Percentiles rank a stretch among this genome's conserved stretches.
phyloP scores from a whole-genome alignment of 2,113 vertebrate genomes.

The Leptobrachium ailaonicum region DNA sequence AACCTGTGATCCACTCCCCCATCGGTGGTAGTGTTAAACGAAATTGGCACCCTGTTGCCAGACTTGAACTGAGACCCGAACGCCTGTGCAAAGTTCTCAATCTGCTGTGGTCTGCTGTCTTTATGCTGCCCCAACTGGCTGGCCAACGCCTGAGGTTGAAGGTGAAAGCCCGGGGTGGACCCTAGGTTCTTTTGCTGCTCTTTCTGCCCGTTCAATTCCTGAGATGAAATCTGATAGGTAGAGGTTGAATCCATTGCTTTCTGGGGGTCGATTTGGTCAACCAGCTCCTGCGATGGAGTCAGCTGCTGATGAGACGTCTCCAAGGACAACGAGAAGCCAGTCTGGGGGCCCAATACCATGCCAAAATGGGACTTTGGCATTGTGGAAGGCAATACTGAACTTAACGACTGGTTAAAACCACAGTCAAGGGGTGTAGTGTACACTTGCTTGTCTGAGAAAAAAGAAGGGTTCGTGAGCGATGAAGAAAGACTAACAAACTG shows the following conservation, averaged over 20 bases:
- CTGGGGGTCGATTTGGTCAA: conserved; percentile 94
- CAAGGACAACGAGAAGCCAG: conserved; percentile 90
- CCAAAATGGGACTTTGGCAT: conserved; percentile 94
- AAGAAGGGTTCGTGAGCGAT: conserved; percentile 84
- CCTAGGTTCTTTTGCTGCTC: conserved; percentile 84
- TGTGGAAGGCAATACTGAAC: conserved; percentile 89
- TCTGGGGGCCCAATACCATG: conserved; percentile 90
- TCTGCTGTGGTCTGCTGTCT: conserved; percentile 88
- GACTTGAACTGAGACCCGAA: conserved; percentile 98
- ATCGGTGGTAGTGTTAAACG: conserved; percentile 85
- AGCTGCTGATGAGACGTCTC: conserved; percentile 94
- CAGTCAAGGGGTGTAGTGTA: conserved; percentile 92
- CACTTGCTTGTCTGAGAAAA: conserved; percentile 93
- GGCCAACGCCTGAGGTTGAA: conserved; percentile 86
- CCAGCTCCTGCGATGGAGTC: conserved; percentile 97
- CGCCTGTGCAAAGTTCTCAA: conserved; percentile 98
- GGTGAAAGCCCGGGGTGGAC: conserved; percentile 82
- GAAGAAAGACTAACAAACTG: conserved; percentile 90
- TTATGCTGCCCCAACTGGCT: conserved; percentile 88
- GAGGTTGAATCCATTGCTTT: conserved; percentile 82
- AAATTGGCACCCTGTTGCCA: conserved; percentile 92
- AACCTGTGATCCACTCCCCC: conserved; percentile 92
- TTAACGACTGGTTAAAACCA: conserved; percentile 87
- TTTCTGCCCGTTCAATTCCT: conserved; percentile 89
- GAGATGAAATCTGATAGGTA: conserved; percentile 83